Conservation (phyloP, 2,888 invertebrate species). For the Cephus nigrinus region DNA sequence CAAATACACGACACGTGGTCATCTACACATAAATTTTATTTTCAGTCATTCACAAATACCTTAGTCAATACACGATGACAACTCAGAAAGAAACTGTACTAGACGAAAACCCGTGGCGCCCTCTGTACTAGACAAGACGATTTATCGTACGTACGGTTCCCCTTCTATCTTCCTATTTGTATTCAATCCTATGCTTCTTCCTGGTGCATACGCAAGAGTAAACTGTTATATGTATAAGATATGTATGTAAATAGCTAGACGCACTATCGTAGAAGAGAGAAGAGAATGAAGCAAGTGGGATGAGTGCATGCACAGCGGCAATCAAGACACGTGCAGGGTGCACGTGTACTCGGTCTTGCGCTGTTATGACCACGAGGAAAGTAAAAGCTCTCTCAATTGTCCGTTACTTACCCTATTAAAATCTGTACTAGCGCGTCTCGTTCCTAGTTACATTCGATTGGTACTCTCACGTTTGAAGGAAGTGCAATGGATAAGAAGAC, state of each 20-base stretch:
- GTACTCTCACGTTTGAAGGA: neutral
- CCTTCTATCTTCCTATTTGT: neutral
- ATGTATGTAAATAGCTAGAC: neutral
- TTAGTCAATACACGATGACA: neutral
- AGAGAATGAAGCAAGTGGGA: neutral
- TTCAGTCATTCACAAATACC: neutral
- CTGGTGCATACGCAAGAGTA: neutral
- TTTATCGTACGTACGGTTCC: neutral
- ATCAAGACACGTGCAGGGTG: constrained; percentile 2
- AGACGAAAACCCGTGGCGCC: neutral
- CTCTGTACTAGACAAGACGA: neutral
- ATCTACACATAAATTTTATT: neutral
- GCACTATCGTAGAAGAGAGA: neutral
- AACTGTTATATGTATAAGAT: neutral
- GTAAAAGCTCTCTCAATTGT: constrained; percentile 1
- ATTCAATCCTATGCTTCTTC: neutral
- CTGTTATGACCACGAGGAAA: neutral
- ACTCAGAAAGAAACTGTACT: neutral
- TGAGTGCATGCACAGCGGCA: neutral
- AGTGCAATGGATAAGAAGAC: neutral
- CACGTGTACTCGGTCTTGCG: neutral
- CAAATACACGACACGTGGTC: neutral
- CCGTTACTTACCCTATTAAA: neutral
- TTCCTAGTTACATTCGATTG: neutral
- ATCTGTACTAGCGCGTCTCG: neutral